Base-by-base conservation (phyloP, 1,140 invertebrate species). In the Platyscapa corneri region DNA sequence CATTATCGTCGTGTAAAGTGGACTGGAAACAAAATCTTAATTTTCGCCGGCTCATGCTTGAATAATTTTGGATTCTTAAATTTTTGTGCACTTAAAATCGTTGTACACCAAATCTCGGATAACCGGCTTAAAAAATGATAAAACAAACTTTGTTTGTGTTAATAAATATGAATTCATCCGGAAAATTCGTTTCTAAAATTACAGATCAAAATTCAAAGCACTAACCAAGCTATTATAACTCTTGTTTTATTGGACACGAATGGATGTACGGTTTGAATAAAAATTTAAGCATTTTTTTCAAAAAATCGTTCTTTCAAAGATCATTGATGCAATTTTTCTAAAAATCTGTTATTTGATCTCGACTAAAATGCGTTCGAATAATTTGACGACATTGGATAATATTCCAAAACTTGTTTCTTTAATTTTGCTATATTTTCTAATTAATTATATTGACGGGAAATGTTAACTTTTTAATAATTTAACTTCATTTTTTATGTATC, bases 31-130 rank as follows among this genome's bases (percentile, higher is more conserved):
- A 16, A 64, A 64, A 65, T 23, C 8, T 49, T 64, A 42, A 65
- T 79, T 79, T 79, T 64, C 65, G 27, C 37, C 14, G 18, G 18
- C 39, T 79, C 56, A 65, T 27, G 77, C 56, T 60, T 53, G 46
- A 77, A 74, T 23, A 74, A 74, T 39, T 74, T 67, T 32, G 8
- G 14, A 67, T 32, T 34, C 30, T 67, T 30, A 67, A 67, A 67
- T 67, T 32, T 67, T 67, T 5, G n/a, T 32, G 10, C 12, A 34
- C 64, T 67, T 67, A 10, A 14, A 14, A 34, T 16, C 16, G 5
- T 34, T 16, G 7, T 67, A 32, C 8, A 8, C 3, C 3, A 34
- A 12, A 0, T 67, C 30, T 67, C 30, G 5, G 5, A 72, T 39
- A 39, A 72, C 12, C 32, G 34, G 6, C 16, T 18, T 1, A 72